These are phyloP conservation scores for Pristionchus maxplancki DNA, from an alignment of 2,888 invertebrate genomes.

Conservation along the genomic window DNA sequence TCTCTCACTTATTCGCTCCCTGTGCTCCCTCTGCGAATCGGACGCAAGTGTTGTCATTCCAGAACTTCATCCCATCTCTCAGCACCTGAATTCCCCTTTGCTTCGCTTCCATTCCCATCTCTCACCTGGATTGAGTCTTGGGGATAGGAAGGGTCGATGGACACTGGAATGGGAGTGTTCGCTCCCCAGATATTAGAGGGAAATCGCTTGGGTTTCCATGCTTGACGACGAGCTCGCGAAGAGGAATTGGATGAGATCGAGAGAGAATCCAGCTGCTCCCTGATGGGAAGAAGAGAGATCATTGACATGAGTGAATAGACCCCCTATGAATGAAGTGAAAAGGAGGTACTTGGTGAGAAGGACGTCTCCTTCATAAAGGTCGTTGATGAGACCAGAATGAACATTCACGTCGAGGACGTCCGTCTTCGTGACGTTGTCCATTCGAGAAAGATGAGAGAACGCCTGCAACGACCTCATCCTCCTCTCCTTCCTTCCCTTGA, in stretches of 20 bases:
- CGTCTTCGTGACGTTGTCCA: constrained; percentile 24
- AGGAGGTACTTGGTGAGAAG: constrained; percentile 24
- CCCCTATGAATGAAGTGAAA: too few relatives aligned
- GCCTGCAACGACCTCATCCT: not conserved
- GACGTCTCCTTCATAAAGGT: constrained; percentile 42
- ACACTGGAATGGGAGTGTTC: constrained; percentile 21
- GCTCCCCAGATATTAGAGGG: constrained; percentile 46
- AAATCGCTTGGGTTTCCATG: constrained; percentile 27
- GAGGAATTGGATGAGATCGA: constrained; percentile 9
- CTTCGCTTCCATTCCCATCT: not conserved
- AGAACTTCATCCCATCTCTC: constrained; percentile 33
- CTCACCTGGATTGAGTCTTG: not conserved
- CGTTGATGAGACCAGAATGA: constrained; percentile 31
- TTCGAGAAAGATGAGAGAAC: constrained; percentile 15
- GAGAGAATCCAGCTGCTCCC: constrained; percentile 43
- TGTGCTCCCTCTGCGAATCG: constrained; percentile 24
- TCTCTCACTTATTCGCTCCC: constrained; percentile 28
- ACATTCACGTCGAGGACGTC: constrained; percentile 22
- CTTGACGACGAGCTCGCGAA: constrained; percentile 45
- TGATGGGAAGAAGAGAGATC: not conserved
- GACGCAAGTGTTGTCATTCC: constrained; percentile 49
- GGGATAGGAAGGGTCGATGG: constrained; percentile 18
- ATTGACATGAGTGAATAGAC: not conserved
- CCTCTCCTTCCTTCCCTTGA: not conserved
- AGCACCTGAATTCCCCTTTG: not conserved